Conservation (phyloP, 2,797 vertebrate species). For the Muscicapa comitata region DNA sequence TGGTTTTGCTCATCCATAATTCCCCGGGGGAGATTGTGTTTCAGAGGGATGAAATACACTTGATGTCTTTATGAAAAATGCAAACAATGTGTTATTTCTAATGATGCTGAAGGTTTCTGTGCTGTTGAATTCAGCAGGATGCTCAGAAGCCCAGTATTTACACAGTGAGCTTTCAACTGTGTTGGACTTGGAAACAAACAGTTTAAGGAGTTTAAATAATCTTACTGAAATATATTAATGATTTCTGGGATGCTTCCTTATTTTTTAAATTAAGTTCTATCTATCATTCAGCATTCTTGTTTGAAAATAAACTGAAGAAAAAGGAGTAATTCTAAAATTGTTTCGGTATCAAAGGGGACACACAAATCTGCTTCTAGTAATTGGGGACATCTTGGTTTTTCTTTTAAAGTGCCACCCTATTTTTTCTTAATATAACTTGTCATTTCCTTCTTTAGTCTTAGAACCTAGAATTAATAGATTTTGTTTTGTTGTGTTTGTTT, state of each 20-base stretch:
- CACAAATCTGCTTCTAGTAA: not conserved
- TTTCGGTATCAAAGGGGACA: not conserved
- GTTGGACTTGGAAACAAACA: not conserved
- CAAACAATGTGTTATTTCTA: conserved; percentile 46
- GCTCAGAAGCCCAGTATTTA: not conserved
- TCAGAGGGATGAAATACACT: conserved; percentile 44
- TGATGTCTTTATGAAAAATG: conserved; percentile 66
- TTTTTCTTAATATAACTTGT: conserved; percentile 45
- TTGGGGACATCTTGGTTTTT: not conserved
- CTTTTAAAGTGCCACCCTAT: not conserved
- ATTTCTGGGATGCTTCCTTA: not conserved
- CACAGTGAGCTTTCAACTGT: not conserved
- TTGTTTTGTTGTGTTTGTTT: conserved; percentile 47
- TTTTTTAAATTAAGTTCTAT: not conserved
- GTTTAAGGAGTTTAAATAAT: not conserved
- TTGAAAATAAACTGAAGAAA: not conserved
- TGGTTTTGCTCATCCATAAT: conserved; percentile 60
- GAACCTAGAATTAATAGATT: conserved; percentile 22
- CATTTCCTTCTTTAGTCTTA: conserved; percentile 48
- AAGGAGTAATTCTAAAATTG: not conserved
- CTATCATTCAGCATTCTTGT: not conserved
- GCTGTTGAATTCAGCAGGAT: not conserved
- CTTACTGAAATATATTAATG: not conserved
- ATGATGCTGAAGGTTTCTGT: not conserved
- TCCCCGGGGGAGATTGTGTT: conserved; percentile 18